A percentile compares a stretch with the other conserved stretches of the same genome.
phyloP scores from a whole-genome alignment of 2,888 invertebrate genomes.

The Leucophora obtusa region DNA sequence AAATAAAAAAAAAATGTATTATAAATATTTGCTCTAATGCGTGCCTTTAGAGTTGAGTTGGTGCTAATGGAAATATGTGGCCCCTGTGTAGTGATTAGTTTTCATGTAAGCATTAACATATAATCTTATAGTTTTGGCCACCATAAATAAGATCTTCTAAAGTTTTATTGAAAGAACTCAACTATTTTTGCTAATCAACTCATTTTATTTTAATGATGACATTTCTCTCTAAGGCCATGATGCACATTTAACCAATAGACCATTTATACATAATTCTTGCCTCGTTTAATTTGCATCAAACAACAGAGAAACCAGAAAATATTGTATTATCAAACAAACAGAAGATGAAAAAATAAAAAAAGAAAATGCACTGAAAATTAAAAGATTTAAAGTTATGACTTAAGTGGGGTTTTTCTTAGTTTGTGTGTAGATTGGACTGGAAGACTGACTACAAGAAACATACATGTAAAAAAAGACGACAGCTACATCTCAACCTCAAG shows the following conservation, averaged over 20 bases:
- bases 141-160: conserved; percentile 27
- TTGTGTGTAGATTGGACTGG: not conserved
- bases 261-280: not conserved
- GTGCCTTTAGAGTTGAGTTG: too few species aligned
- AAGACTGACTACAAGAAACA: not conserved
- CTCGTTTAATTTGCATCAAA: conserved; percentile 2
- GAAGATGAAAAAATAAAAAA: not conserved
- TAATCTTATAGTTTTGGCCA: conserved; percentile 23
- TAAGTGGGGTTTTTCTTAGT: conserved; percentile 17
- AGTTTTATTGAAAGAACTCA: not conserved
- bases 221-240: conserved; percentile 47
- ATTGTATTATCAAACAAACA: too few species aligned
- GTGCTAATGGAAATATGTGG: conserved; percentile 11
- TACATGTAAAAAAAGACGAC: not conserved
- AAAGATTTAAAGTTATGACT: conserved; percentile 15
- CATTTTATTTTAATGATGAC: conserved; percentile 52
- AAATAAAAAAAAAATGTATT: not conserved
- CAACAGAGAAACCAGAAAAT: not conserved
- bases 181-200: conserved; percentile 51
- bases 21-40: too few species aligned
- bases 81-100: not conserved
- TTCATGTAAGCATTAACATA: conserved; percentile 2
- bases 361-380: not conserved
- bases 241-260: conserved; percentile 19
- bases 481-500: conserved; percentile 10